Percentiles rank a stretch among this genome's conserved stretches.
phyloP scores from a whole-genome alignment of 2,888 invertebrate genomes.

The Drosophila bunnanda region DNA sequence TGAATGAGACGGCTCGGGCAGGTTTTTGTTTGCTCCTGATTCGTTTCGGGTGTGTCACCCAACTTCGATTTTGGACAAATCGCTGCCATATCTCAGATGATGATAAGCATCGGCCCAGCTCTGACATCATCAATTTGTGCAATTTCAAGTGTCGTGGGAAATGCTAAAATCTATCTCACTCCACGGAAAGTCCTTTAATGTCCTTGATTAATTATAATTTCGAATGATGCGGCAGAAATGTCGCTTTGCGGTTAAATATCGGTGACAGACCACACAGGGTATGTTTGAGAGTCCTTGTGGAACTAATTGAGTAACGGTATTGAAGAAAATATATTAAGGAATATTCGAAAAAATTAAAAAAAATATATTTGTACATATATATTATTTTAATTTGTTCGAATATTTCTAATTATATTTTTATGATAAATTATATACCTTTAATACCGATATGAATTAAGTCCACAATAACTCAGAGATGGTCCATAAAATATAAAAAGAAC shows the following conservation, averaged over 20 bases:
- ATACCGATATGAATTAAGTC: too few species aligned
- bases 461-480: too few species aligned
- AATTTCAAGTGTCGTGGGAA: constrained; percentile 67
- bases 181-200: constrained; percentile 11
- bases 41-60: constrained; percentile 52
- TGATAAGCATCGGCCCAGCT: constrained; percentile 42
- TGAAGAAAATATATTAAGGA: background rate
- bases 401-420: too few species aligned
- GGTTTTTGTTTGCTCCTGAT: constrained; percentile 61
- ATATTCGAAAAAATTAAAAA: background rate
- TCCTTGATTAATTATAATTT: constrained; percentile 67
- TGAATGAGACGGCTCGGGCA: constrained; percentile 51
- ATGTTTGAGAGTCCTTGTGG: background rate
- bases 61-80: constrained; percentile 20
- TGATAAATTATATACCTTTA: too few species aligned
- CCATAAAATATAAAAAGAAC: background rate
- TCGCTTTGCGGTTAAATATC: constrained; percentile 56
- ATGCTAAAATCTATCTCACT: constrained; percentile 18
- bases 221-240: constrained; percentile 61
- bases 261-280: constrained; percentile 64
- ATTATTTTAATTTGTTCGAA: too few species aligned
- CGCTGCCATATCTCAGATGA: constrained; percentile 32
- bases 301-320: constrained; percentile 14
- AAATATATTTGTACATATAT: too few species aligned
- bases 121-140: constrained; percentile 52